Evolutionary conservation across 2,888 invertebrate species (phyloP), one percentile per base, ranked within the genome.

Genomic region (Ceraclea dissimilis): DNA sequence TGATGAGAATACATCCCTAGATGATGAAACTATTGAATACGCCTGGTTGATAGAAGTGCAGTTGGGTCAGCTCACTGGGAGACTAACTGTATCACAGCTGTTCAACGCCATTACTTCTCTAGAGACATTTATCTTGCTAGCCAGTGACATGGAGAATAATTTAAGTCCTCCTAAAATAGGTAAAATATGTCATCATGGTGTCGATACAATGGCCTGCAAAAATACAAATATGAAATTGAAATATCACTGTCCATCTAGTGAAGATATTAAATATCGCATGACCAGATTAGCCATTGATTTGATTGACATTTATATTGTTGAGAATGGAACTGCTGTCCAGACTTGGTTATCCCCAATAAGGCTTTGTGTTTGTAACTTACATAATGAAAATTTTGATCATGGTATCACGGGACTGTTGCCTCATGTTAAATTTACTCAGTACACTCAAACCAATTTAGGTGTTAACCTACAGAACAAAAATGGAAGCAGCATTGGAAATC

Each of bases 31-130:
- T 0, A 73, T 98, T 17, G 99, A 99, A 70, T 99, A 99, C 70
- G 93, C 90, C 0, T 99, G 99, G 99, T 79, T 97, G 65, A 84
- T 98, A 65, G 98, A 99, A 71, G 81, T 95, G 2, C 93, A 95
- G 64, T 72, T 98, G 46, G 98, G 98, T 0, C 94, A 96, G 70
- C 73, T 99, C 16, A 91, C 89, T 21, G 97, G 96, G 0, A 88
- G 93, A 67, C 75, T 98, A 49, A 93, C 94, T 0, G 78, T 90
- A 21, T 91, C 95, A 0, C 96, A 88, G 79, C 69, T 97, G 0
- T 90, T 92, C 67, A 90, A 93, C 67, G 81, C 97, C 8, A 79
- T 92, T 13, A 89, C 91, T 19, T 88, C 92, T 1, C 70, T 97
- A 52, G 96, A 98, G 75, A 92, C 94, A 0, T 85, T 97, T 59